Base-by-base conservation (phyloP, 1,140 invertebrate genomes). In the Drosophila pseudoananassae region DNA sequence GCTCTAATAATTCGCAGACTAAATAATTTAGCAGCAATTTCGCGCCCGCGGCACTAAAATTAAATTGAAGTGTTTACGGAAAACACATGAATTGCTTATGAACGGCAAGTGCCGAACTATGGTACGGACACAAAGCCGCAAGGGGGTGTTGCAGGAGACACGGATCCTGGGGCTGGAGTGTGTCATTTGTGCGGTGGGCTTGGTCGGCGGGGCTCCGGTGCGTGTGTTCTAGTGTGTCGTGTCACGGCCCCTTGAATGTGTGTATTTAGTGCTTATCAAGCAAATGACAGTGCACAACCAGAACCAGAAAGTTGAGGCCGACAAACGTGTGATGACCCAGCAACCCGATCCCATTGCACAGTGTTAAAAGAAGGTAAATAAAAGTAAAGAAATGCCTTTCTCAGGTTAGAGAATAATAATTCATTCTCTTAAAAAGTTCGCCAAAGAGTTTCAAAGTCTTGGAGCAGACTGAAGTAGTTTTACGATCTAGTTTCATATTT, bases 21-120 rank as follows among this genome's bases (percentile, higher is more conserved):
- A 53, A 88, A 87, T 87, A 78, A 87, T 87, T 87, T 60, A 87
- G 45, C 69, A 87, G 83, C 82, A 87, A 88, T 82, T 88, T 88
- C 78, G 81, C 82, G 84, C 83, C 74, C 60, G 70, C 57, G 78
- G 82, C 83, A 87, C 82, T 88, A 87, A 87, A 87, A 78, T 87
- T 87, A 88, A 88, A 87, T 87, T 87, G 82, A 88, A 87, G 78
- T 87, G 83, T 87, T 88, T 87, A 74, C 75, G 66, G 66, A 70
- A 87, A 88, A 88, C 83, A 87, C 82, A 87, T 88, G 78, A 88
- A 87, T 87, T 87, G 83, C 75, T 87, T 87, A 87, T 87, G 82
- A 87, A 80, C 70, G 47, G 56, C 63, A 49, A 75, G 45, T 54
- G 66, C 38, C 63, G 72, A 83, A 83, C 79, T 83, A 82, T 69